Base-by-base conservation (phyloP, 2,113 vertebrate genomes). In the Otolemur garnettii region DNA sequence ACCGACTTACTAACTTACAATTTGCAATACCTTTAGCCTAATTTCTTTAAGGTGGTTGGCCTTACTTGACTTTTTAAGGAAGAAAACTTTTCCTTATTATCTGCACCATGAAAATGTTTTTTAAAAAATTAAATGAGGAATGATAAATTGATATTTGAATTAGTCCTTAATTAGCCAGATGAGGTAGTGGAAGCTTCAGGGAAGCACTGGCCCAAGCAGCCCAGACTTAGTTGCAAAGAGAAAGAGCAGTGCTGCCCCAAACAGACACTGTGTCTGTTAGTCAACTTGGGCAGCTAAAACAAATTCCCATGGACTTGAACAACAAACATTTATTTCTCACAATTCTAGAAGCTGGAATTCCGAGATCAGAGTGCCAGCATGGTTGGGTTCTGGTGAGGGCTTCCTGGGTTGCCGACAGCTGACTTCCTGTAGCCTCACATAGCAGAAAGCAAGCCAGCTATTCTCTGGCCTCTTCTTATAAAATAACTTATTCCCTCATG, bases 41-140 rank as follows among this genome's bases (percentile, higher is more conserved):
- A 93, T 90, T 94, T 95, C 66, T 93, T 89, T 96, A 69, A 88
- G 28, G 12, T 74, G 42, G 26, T 90, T 72, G 68, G 45, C 79
- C 59, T 89, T 68, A 69, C 26, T 86, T 96, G 55, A 85, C 50
- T 91, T 97, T 97, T 89, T 86, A 94, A 95, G 96, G 60, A 15
- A 93, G 91, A 85, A 53, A 57, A 81, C 87, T 93, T 92, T 79
- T 42, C 66, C 30, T 96, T 68, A 80, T 95, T 71, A 93, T 78
- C 13, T 33, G 14, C 24, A 90, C 82, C 80, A 80, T 68, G 83
- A 72, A 95, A 94, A 96, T 74, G 35, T 66, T 87, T 94, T 85
- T 92, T 94, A 96, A 79, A 0, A 90, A 96, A 96, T 95, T 79
- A 91, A 53, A 96, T 86, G 80, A 97, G 86, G 72, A 93, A 88